Evolutionary conservation across 2,113 vertebrate genomes (phyloP).

Genomic region (Physeter macrocephalus): DNA sequence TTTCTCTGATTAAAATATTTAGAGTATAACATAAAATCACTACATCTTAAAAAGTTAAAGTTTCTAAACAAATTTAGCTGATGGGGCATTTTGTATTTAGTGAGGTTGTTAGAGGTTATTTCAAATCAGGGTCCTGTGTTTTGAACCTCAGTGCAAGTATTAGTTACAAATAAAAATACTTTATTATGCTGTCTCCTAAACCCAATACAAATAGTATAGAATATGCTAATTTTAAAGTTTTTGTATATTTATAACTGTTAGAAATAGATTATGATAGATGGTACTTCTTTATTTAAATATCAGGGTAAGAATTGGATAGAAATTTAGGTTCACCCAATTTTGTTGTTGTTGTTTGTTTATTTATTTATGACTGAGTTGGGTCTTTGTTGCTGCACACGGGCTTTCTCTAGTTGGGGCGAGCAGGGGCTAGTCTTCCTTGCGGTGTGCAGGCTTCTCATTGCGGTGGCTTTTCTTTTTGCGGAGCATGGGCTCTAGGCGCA

Average conservation of each 20-base stretch:
- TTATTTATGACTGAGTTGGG: no score
- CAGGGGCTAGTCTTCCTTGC: no score
- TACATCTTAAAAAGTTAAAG: neutral
- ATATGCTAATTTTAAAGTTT: neutral
- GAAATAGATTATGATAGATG: neutral
- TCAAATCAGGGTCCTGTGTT: neutral
- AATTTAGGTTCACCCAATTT: neutral
- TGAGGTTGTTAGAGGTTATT: neutral
- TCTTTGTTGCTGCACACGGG: no score
- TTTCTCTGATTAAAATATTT: slow-evolving; percentile 36
- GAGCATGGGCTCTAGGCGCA: no score
- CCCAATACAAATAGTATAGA: neutral
- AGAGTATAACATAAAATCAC: neutral
- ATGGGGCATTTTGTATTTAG: slow-evolving; percentile 1
- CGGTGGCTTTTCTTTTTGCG: no score
- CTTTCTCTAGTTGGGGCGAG: no score
- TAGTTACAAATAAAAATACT: neutral
- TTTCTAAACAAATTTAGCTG: slow-evolving; percentile 35
- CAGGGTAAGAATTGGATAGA: neutral
- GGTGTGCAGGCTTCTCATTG: no score
- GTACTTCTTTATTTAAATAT: neutral
- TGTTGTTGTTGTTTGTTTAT: no score
- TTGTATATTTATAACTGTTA: neutral
- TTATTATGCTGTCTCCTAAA: neutral
- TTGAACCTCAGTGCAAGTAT: neutral